These are phyloP conservation scores for Aspidapion aeneum DNA, from an alignment of 2,888 invertebrate genomes.

Conservation along the genomic window DNA sequence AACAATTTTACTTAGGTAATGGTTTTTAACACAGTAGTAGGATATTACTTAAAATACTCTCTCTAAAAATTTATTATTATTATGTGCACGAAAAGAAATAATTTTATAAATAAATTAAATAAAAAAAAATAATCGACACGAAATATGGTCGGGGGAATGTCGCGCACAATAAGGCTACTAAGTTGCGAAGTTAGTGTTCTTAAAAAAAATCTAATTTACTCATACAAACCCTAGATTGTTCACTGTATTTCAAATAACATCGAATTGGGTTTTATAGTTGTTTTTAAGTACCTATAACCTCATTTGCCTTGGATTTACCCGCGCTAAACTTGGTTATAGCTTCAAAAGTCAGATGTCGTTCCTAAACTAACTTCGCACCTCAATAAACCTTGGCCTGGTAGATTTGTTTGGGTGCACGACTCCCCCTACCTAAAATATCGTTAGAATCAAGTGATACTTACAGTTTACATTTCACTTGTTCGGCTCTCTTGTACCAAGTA, in stretches of 20 bases:
- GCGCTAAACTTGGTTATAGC: too few relatives aligned
- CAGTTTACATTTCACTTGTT: slow-evolving; percentile 30
- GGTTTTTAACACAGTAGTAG: not conserved
- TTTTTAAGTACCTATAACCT: too few relatives aligned
- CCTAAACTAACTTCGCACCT: not conserved
- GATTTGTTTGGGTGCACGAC: not conserved
- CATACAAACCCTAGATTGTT: too few relatives aligned
- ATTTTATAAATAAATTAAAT: slow-evolving; percentile 39
- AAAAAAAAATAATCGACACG: slow-evolving; percentile 29
- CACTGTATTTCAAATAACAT: too few relatives aligned
- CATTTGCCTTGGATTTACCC: too few relatives aligned
- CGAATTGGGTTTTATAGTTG: too few relatives aligned
- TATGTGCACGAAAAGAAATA: slow-evolving; percentile 44
- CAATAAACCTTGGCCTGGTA: not conserved
- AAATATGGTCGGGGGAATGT: too few relatives aligned
- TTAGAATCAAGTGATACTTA: not conserved
- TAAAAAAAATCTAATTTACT: too few relatives aligned
- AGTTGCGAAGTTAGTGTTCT: not conserved
- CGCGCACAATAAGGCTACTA: not conserved
- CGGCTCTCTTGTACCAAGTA: slow-evolving; percentile 86
- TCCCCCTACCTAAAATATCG: not conserved
- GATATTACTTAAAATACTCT: not conserved
- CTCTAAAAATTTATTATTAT: slow-evolving; percentile 26
- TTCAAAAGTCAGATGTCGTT: too few relatives aligned
- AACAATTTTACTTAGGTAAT: not conserved